phyloP scores from a whole-genome alignment of 2,797 vertebrate species.

The Phrynocephalus guinanensis region DNA sequence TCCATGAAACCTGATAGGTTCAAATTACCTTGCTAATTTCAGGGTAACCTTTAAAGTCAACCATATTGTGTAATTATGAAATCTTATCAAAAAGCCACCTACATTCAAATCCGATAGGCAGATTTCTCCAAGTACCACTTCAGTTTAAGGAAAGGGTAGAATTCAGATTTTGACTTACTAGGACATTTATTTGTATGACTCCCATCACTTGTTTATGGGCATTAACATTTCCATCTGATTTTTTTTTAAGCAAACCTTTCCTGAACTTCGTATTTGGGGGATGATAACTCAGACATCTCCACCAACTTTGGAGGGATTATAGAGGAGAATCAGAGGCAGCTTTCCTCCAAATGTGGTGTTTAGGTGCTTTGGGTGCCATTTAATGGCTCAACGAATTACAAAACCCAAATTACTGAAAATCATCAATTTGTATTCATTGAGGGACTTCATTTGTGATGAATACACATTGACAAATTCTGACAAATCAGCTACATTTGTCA shows the following conservation, averaged over 20 bases:
- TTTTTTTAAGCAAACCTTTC: not conserved
- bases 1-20: conserved; percentile 14
- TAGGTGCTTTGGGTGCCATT: too few relatives aligned
- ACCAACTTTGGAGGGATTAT: too few relatives aligned
- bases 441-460: too few relatives aligned
- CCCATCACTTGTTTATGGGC: conserved; percentile 7
- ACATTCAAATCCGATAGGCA: not conserved
- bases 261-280: too few relatives aligned
- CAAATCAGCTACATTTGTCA: too few relatives aligned
- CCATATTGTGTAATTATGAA: conserved; percentile 5
- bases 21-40: not conserved
- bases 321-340: too few relatives aligned
- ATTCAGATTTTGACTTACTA: conserved; percentile 8
- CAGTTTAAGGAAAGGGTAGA: not conserved
- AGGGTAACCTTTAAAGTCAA: not conserved
- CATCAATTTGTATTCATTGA: too few relatives aligned
- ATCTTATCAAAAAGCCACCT: not conserved
- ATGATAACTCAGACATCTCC: too few relatives aligned
- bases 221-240: conserved; percentile 29
- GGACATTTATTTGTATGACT: not conserved
- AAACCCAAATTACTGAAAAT: too few relatives aligned
- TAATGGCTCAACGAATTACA: too few relatives aligned
- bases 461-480: too few relatives aligned
- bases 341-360: too few relatives aligned
- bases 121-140: not conserved